phyloP scores from a whole-genome alignment of 2,888 invertebrate genomes.

The Blastobasis adustella region DNA sequence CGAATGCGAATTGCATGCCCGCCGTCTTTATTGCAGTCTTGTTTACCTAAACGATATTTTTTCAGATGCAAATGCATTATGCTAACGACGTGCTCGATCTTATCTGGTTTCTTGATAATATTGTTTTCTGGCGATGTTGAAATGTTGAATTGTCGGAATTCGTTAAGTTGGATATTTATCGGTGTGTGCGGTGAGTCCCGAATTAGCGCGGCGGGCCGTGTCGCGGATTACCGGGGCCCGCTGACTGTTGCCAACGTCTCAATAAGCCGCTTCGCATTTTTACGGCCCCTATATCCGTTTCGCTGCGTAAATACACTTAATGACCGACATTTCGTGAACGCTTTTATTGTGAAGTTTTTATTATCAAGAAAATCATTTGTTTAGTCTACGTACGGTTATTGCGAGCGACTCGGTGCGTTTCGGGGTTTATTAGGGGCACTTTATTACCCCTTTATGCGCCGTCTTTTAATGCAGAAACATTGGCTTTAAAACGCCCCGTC shows the following conservation, averaged over 20 bases:
- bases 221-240: slow-evolving; percentile 53
- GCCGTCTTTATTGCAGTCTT: slow-evolving; percentile 47
- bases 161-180: slow-evolving; percentile 11
- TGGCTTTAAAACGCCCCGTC: slow-evolving; percentile 36
- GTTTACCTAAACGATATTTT: slow-evolving; percentile 56
- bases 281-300: slow-evolving; percentile 69
- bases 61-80: slow-evolving; percentile 46
- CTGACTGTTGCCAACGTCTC: slow-evolving; percentile 64
- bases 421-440: slow-evolving; percentile 67
- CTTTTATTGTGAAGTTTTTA: slow-evolving; percentile 73
- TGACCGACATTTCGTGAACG: slow-evolving; percentile 71
- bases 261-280: slow-evolving; percentile 68
- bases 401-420: slow-evolving; percentile 58
- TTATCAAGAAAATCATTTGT: slow-evolving; percentile 71
- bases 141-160: slow-evolving; percentile 53
- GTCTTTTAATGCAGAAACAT: slow-evolving; percentile 48
- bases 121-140: slow-evolving; percentile 43
- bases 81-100: slow-evolving; percentile 51
- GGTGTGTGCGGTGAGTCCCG: slow-evolving; percentile 24
- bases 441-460: slow-evolving; percentile 59
- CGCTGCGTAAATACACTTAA: slow-evolving; percentile 72
- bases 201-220: slow-evolving; percentile 46
- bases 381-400: slow-evolving; percentile 71
- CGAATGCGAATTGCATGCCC: slow-evolving; percentile 43
- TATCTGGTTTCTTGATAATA: slow-evolving; percentile 43